Conservation (phyloP, 2,113 vertebrate genomes). For the Propithecus coquereli region DNA sequence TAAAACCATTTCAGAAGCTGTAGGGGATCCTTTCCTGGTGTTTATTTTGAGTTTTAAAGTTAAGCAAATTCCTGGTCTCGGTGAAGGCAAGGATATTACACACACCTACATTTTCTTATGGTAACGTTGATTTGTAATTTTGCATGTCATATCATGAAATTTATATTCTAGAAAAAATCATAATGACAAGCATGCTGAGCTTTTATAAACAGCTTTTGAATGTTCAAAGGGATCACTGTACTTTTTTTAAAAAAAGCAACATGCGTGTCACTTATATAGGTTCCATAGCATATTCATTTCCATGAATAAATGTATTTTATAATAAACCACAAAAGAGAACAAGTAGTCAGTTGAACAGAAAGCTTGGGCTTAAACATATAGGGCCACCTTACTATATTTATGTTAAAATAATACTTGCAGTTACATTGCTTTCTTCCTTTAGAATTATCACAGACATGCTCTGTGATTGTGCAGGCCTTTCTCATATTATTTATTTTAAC, state of each 20-base stretch:
- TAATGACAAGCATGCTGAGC: background rate
- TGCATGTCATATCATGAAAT: background rate
- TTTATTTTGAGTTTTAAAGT: background rate
- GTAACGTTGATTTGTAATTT: background rate
- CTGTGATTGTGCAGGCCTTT: background rate
- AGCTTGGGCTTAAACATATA: background rate
- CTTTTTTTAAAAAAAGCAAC: background rate
- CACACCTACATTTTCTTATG: background rate
- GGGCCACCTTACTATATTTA: accelerated
- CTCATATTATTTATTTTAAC: background rate
- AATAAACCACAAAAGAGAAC: background rate
- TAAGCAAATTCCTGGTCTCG: background rate
- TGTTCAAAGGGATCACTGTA: background rate
- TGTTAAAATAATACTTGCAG: background rate
- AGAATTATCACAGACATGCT: background rate
- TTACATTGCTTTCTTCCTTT: background rate
- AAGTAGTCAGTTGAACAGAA: background rate
- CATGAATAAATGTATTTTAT: slow-evolving; percentile 17
- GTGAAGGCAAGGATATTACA: accelerated
- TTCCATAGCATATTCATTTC: background rate
- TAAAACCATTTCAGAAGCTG: background rate
- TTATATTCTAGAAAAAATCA: background rate
- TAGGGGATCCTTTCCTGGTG: accelerated
- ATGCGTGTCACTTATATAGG: background rate
- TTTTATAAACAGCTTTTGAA: background rate